Conservation (phyloP, 2,888 invertebrate genomes). For the Drosophila sordidapex region DNA sequence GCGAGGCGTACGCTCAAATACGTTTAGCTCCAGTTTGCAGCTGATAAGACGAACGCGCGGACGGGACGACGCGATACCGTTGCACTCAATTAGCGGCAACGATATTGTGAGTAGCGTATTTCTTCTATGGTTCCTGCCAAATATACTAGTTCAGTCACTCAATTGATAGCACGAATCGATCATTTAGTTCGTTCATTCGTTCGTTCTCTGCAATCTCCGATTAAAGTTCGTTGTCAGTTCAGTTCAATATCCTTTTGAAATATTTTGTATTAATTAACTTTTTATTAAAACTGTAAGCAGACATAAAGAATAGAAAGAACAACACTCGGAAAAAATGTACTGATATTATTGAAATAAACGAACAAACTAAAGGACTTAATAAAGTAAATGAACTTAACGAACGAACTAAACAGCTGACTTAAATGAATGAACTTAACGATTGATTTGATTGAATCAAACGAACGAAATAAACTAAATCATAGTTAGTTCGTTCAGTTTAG, state of each 20-base stretch:
- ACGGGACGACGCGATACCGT: conserved; percentile 86
- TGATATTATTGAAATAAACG: neutral
- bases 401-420: neutral
- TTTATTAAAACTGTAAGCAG: neutral
- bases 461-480: neutral
- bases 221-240: neutral
- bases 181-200: neutral
- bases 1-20: conserved; percentile 85
- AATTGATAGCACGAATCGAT: neutral
- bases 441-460: neutral
- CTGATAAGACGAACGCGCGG: conserved; percentile 86
- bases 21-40: conserved; percentile 83
- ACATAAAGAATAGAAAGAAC: neutral
- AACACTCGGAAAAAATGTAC: neutral
- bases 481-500: neutral
- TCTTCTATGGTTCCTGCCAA: neutral
- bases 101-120: conserved; percentile 85
- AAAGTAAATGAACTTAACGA: neutral
- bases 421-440: neutral
- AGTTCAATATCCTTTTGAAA: neutral
- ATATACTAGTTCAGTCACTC: neutral
- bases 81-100: conserved; percentile 86
- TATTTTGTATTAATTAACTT: neutral
- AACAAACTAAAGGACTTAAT: neutral
- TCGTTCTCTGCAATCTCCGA: neutral